These are phyloP conservation scores for Limnothrissa miodon DNA, from an alignment of 2,113 vertebrate species.

Conservation along the genomic window DNA sequence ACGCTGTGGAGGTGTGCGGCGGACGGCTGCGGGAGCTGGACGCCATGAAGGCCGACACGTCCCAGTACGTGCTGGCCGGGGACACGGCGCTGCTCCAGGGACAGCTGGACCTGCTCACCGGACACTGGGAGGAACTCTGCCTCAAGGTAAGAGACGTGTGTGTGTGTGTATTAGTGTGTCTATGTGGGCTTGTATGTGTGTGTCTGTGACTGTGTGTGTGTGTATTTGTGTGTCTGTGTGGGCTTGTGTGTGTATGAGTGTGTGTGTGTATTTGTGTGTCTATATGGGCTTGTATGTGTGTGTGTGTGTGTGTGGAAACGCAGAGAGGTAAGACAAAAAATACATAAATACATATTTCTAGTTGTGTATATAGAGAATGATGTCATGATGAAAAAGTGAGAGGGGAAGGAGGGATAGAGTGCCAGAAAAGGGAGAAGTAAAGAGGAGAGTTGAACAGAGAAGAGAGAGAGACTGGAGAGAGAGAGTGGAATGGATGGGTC, in stretches of 20 bases:
- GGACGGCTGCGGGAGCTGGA: conserved; percentile 72
- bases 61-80: conserved; percentile 69
- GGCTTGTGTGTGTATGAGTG: not conserved
- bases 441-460: not conserved
- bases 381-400: not conserved
- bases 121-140: conserved; percentile 76
- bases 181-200: too few species aligned
- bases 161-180: too few species aligned
- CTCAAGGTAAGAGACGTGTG: conserved; percentile 63
- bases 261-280: too few species aligned
- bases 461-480: conserved; percentile 17
- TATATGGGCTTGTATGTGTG: too few species aligned
- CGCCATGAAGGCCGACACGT: conserved; percentile 78
- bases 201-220: too few species aligned
- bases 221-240: not conserved
- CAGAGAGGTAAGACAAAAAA: not conserved
- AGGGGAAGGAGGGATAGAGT: conserved; percentile 41
- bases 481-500: conserved; percentile 20
- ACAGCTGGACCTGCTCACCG: conserved; percentile 79
- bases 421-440: conserved; percentile 53
- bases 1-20: conserved; percentile 75
- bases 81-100: conserved; percentile 79
- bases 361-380: too few species aligned
- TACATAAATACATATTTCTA: too few species aligned
- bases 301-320: not conserved